phyloP scores from a whole-genome alignment of 1,140 invertebrate species.

The Chelonus insularis region DNA sequence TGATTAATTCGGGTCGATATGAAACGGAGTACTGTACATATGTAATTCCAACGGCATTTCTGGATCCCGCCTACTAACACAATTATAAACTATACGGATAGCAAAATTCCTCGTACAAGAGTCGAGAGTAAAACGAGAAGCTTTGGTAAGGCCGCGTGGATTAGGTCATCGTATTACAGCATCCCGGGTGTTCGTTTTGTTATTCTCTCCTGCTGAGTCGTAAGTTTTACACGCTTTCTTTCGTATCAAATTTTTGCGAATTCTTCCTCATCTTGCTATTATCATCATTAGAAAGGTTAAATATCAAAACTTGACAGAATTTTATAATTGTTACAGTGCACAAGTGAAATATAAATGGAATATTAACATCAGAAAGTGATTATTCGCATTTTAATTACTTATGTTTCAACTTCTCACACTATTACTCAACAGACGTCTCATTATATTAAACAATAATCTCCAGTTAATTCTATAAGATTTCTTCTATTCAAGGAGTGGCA shows the following conservation, averaged over 20 bases:
- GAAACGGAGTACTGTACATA: background rate
- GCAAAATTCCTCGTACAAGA: background rate
- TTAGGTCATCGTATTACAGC: slow-evolving; percentile 24
- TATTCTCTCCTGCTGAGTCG: background rate
- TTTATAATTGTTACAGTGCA: too few relatives aligned
- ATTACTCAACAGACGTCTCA: too few relatives aligned
- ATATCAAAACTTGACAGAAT: too few relatives aligned
- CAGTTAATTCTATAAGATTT: too few relatives aligned
- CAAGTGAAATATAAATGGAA: too few relatives aligned
- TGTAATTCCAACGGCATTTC: background rate
- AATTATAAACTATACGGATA: background rate
- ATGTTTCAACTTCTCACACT: too few relatives aligned
- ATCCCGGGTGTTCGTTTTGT: slow-evolving; percentile 4
- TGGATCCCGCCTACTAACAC: background rate
- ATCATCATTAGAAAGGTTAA: background rate
- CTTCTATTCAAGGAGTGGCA: too few relatives aligned
- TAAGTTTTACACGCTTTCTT: background rate
- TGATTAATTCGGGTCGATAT: slow-evolving; percentile 6
- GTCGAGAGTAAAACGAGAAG: background rate
- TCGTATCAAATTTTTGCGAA: background rate
- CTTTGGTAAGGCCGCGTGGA: background rate
- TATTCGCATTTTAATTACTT: too few relatives aligned
- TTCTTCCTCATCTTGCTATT: background rate
- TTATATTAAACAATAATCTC: too few relatives aligned
- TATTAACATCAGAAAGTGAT: too few relatives aligned